Evolutionary conservation across 2,797 vertebrate species (phyloP).

Genomic region (Spheniscus humboldti): DNA sequence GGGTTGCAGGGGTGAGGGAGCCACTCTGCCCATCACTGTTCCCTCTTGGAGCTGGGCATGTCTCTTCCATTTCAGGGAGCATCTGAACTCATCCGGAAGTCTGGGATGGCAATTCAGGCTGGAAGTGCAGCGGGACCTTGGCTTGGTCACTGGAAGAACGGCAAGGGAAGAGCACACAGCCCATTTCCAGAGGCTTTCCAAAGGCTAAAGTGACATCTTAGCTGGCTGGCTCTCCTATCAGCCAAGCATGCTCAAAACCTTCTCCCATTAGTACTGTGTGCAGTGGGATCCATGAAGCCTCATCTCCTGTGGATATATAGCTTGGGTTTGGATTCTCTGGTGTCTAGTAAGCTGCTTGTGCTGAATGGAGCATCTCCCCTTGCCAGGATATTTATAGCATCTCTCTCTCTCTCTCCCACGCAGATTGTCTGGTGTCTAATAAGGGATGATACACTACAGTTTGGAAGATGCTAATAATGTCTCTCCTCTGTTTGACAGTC

Average conservation of each 20-base stretch:
- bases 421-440: constrained; percentile 40
- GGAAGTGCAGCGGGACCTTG: neutral
- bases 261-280: neutral
- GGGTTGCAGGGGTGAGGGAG: neutral
- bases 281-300: neutral
- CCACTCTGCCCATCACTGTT: neutral
- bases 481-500: constrained; percentile 22
- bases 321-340: neutral
- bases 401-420: neutral
- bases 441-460: constrained; percentile 6
- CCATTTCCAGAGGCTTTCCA: neutral
- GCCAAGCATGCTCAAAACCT: neutral
- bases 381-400: neutral
- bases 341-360: neutral
- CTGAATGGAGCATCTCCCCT: neutral
- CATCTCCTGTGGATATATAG: neutral
- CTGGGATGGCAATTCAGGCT: neutral
- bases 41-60: neutral
- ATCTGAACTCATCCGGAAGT: neutral
- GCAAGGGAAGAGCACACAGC: neutral
- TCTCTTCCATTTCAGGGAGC: neutral
- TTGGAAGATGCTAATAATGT: constrained; percentile 43
- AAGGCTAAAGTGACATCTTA: neutral
- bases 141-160: neutral
- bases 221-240: neutral